These are phyloP conservation scores for Dunckerocampus dactyliophorus DNA, from an alignment of 2,113 vertebrate genomes.

Conservation along the genomic window DNA sequence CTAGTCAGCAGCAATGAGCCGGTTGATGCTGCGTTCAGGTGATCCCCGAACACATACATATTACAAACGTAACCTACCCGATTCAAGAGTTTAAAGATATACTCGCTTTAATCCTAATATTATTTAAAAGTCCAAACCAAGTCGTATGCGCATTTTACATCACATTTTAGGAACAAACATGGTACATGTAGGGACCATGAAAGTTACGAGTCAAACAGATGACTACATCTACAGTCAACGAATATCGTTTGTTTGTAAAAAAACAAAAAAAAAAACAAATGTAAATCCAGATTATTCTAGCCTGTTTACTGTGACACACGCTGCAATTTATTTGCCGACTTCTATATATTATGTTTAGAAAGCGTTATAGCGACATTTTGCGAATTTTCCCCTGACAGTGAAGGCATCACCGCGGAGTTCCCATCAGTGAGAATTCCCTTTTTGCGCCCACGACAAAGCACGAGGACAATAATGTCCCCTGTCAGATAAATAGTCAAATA, in stretches of 20 bases:
- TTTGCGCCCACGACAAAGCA: conserved; percentile 10
- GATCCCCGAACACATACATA: not conserved
- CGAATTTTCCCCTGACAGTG: not conserved
- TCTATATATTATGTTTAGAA: not conserved
- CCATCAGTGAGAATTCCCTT: conserved; percentile 25
- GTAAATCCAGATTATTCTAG: not conserved
- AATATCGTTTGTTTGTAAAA: not conserved
- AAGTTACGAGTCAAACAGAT: not conserved
- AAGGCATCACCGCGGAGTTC: conserved; percentile 34
- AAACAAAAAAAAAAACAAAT: too few relatives aligned
- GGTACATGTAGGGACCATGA: not conserved
- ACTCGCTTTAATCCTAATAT: not conserved
- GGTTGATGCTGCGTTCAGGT: conserved; percentile 46
- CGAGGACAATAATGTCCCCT: not conserved
- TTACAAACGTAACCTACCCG: not conserved
- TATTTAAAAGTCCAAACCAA: not conserved
- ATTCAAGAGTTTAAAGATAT: not conserved
- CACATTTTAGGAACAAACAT: not conserved
- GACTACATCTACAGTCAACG: not conserved
- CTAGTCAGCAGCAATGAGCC: conserved; percentile 48
- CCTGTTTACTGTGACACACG: not conserved
- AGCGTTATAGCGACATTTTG: not conserved
- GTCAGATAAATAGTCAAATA: too few relatives aligned
- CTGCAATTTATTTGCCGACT: too few relatives aligned
- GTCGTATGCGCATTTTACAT: not conserved